These are phyloP conservation scores for Oikopleura dioica DNA, from an alignment of 23 tunicate species.

Conservation along the genomic window DNA sequence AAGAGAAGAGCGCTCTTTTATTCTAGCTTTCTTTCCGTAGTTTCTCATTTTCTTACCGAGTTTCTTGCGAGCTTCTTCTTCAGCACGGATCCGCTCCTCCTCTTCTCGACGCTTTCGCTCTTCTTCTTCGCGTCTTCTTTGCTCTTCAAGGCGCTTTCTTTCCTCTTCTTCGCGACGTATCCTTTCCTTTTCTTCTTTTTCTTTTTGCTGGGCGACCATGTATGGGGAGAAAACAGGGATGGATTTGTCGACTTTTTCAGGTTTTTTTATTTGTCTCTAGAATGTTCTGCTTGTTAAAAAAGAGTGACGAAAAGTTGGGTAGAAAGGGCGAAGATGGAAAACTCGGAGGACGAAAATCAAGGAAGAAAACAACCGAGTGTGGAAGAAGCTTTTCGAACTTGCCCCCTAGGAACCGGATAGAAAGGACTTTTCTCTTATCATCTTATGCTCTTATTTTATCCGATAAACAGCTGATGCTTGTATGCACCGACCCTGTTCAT, in stretches of 20 bases:
- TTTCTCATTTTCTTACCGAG: conserved; percentile 29
- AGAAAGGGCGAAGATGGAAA: too few relatives aligned
- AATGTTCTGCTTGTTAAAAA: too few relatives aligned
- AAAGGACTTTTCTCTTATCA: too few relatives aligned
- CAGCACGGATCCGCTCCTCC: conserved; percentile 18
- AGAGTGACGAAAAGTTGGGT: too few relatives aligned
- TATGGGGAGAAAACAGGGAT: conserved; percentile 83
- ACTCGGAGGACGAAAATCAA: too few relatives aligned
- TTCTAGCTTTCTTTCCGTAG: conserved; percentile 35
- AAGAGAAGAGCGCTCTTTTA: conserved; percentile 8
- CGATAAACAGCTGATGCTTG: too few relatives aligned
- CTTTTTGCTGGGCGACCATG: conserved; percentile 89
- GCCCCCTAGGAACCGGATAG: too few relatives aligned
- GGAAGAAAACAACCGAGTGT: too few relatives aligned
- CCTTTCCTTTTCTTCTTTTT: conserved; percentile 53
- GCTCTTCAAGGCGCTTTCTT: conserved; percentile 13
- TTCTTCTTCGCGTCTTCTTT: conserved; percentile 28
- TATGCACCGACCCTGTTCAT: too few relatives aligned
- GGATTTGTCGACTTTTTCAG: conserved; percentile 22
- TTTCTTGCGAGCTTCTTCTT: conserved; percentile 31
- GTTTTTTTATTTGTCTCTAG: conserved; percentile 34
- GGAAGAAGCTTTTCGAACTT: too few relatives aligned
- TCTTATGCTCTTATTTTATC: too few relatives aligned
- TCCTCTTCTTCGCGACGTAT: conserved; percentile 12
- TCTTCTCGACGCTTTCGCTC: conserved; percentile 21